These are phyloP conservation scores for Contarinia nasturtii DNA, from an alignment of 1,140 invertebrate species.

Conservation along the genomic window DNA sequence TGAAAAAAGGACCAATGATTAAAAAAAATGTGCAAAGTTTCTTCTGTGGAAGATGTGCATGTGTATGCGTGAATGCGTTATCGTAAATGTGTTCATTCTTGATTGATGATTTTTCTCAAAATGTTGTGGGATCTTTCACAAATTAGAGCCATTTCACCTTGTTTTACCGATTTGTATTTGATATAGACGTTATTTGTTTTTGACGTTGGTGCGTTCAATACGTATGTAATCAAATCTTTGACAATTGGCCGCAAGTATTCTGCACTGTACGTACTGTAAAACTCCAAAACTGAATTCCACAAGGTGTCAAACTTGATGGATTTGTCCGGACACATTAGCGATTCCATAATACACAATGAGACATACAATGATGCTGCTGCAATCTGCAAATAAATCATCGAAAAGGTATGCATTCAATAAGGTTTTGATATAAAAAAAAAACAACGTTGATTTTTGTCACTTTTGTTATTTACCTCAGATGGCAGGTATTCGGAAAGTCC, in stretches of 20 bases:
- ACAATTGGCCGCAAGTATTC: conserved; percentile 36
- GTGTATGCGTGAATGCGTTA: too few relatives aligned
- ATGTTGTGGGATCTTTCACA: too few relatives aligned
- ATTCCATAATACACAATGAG: conserved; percentile 15
- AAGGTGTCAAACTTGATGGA: conserved; percentile 18
- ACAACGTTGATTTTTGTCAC: too few relatives aligned
- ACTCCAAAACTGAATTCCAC: conserved; percentile 40
- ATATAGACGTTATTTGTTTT: conserved; percentile 39
- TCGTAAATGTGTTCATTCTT: too few relatives aligned
- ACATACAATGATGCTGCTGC: conserved; percentile 32
- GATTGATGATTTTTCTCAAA: too few relatives aligned
- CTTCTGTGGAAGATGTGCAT: too few relatives aligned
- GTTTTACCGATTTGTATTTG: conserved; percentile 26
- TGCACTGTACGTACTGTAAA: conserved; percentile 38
- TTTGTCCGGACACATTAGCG: conserved; percentile 20
- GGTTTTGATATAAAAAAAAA: background rate
- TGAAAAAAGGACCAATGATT: too few relatives aligned
- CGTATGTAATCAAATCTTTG: conserved; percentile 32
- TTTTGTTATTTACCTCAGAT: conserved; percentile 37
- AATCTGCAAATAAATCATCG: conserved; percentile 9
- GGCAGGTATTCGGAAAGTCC: conserved; percentile 60
- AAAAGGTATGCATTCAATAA: background rate
- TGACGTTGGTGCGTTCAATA: conserved; percentile 31
- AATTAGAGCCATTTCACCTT: background rate
- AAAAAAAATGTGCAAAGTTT: too few relatives aligned